phyloP scores from a whole-genome alignment of 2,797 vertebrate species.

The Acrocephalus scirpaceus region DNA sequence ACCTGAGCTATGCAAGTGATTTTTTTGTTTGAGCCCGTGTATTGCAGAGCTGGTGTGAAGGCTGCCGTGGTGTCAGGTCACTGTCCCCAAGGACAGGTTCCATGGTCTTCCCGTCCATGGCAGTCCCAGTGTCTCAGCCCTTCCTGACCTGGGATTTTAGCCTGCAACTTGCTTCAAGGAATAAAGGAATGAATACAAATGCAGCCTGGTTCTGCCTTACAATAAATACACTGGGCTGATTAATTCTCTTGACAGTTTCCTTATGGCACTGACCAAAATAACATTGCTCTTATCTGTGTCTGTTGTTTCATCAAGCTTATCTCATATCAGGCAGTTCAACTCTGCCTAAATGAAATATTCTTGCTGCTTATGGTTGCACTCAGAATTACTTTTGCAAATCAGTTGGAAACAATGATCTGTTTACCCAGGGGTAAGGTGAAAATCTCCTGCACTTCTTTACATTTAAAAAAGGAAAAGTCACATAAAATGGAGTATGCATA shows the following conservation, averaged over 20 bases:
- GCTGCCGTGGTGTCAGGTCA: neutral
- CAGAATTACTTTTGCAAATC: neutral
- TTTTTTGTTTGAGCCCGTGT: accelerated
- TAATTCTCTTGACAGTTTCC: neutral
- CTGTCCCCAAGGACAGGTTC: neutral
- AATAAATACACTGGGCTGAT: neutral
- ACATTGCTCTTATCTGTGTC: neutral
- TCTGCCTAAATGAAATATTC: neutral
- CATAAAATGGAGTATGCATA: neutral
- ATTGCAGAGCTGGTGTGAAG: neutral
- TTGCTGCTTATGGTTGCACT: neutral
- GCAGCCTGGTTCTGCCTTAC: neutral
- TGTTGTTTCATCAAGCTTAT: neutral
- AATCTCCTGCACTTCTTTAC: neutral
- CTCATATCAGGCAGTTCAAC: neutral
- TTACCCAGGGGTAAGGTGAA: neutral
- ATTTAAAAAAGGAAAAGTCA: neutral
- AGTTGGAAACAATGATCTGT: neutral
- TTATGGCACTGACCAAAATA: neutral
- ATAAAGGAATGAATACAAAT: neutral
- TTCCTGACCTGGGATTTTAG: neutral
- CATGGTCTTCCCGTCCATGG: accelerated
- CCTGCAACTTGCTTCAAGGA: neutral
- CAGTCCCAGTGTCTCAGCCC: neutral
- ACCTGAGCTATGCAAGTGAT: neutral